A percentile compares a stretch with the other conserved stretches of the same genome.
phyloP scores from a whole-genome alignment of 2,888 invertebrate species.

The Conus canariensis region DNA sequence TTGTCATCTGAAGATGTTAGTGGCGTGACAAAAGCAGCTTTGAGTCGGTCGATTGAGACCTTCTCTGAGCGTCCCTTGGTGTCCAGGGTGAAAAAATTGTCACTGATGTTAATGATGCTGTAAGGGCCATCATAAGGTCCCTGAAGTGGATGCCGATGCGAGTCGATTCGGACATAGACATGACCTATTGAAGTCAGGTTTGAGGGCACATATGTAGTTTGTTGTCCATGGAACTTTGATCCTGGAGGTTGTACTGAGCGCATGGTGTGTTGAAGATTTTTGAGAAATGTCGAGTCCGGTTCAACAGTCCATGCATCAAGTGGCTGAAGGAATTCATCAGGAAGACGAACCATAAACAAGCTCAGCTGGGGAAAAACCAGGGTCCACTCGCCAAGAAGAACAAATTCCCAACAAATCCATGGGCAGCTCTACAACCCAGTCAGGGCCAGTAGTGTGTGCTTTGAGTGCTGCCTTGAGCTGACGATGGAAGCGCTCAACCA shows the following conservation, averaged over 20 bases:
- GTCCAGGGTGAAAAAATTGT: background rate
- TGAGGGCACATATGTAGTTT: background rate
- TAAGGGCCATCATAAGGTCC: background rate
- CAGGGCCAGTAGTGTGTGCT: background rate
- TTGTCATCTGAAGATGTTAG: conserved; percentile 1
- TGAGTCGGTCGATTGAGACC: background rate
- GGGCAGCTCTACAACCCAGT: background rate
- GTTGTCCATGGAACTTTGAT: conserved; percentile 17
- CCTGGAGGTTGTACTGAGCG: background rate
- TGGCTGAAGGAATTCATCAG: conserved; percentile 7
- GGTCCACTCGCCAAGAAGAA: conserved; percentile 24
- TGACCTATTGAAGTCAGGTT: background rate
- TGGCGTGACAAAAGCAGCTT: background rate
- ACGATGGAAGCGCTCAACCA: background rate
- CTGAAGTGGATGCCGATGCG: background rate
- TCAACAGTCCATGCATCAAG: background rate
- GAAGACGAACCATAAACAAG: background rate
- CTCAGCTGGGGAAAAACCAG: conserved; percentile 21
- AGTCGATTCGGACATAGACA: background rate
- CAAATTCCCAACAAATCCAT: background rate
- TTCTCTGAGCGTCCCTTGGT: background rate
- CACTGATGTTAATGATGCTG: background rate
- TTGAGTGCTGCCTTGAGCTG: conserved; percentile 11
- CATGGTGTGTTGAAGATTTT: conserved; percentile 11
- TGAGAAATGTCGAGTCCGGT: conserved; percentile 17